A percentile compares a stretch with the other conserved stretches of the same genome.
Conservation (phyloP, 2,888 invertebrate species). For the Phaedon cochleariae region DNA sequence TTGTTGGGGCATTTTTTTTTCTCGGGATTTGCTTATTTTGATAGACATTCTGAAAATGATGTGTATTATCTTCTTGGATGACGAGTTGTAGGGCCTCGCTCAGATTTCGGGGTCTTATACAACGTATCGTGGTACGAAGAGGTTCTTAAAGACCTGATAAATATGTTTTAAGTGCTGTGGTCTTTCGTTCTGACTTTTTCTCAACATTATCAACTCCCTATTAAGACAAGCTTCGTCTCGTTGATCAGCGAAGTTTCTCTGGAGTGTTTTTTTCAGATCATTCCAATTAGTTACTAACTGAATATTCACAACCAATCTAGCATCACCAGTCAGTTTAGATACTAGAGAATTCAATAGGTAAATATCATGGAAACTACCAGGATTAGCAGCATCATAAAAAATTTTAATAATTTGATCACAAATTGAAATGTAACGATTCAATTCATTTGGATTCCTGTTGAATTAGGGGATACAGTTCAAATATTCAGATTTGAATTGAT, state of each 20-base stretch:
- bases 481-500: slow-evolving; percentile 23
- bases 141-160: slow-evolving; percentile 30
- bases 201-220: not conserved
- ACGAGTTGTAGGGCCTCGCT: too few relatives aligned
- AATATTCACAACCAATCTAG: slow-evolving; percentile 25
- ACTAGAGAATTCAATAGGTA: slow-evolving; percentile 30
- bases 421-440: not conserved
- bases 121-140: slow-evolving; percentile 24
- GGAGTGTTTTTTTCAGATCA: slow-evolving; percentile 13
- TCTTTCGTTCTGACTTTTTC: not conserved
- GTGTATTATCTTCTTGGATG: too few relatives aligned
- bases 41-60: too few relatives aligned
- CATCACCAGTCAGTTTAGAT: too few relatives aligned
- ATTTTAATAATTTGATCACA: slow-evolving; percentile 12
- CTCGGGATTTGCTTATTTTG: too few relatives aligned
- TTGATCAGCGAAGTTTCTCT: slow-evolving; percentile 33
- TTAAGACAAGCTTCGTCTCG: slow-evolving; percentile 28
- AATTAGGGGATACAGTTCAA: slow-evolving; percentile 22
- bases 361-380: slow-evolving; percentile 25
- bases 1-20: too few relatives aligned
- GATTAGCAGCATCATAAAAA: slow-evolving; percentile 22
- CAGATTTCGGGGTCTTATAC: slow-evolving; percentile 21
- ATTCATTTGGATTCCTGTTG: slow-evolving; percentile 19
- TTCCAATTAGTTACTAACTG: slow-evolving; percentile 20
- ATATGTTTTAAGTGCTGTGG: not conserved